Conservation (phyloP, 2,888 invertebrate genomes). For the Molorchus minor region DNA sequence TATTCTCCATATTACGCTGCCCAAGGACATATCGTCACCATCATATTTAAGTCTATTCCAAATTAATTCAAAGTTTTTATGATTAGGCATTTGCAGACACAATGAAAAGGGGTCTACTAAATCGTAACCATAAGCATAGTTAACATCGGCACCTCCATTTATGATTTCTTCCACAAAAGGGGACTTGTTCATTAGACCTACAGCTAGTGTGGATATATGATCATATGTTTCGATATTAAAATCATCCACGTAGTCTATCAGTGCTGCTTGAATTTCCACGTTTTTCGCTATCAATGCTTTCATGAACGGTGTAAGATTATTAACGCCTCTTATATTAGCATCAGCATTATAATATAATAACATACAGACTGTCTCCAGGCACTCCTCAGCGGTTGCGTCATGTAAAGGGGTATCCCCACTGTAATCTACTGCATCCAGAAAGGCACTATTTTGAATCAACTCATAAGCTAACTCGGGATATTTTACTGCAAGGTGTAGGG, state of each 20-base stretch:
- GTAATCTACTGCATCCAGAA: conserved; percentile 46
- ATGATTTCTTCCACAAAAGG: conserved; percentile 47
- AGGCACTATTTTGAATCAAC: conserved; percentile 48
- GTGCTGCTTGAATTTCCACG: conserved; percentile 40
- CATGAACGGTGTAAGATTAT: conserved; percentile 49
- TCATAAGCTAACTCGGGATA: conserved; percentile 39
- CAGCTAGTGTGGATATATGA: conserved; percentile 41
- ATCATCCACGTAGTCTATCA: conserved; percentile 48
- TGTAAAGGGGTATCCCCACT: conserved; percentile 49
- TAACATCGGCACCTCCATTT: conserved; percentile 47
- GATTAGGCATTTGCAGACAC: conserved; percentile 42
- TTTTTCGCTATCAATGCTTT: conserved; percentile 41
- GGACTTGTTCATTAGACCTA: conserved; percentile 42
- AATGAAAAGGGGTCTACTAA: conserved; percentile 38
- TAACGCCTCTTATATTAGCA: conserved; percentile 40
- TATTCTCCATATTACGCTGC: conserved; percentile 38
- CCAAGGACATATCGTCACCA: conserved; percentile 40
- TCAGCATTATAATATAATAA: conserved; percentile 52
- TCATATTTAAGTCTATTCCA: conserved; percentile 45
- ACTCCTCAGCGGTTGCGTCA: conserved; percentile 43
- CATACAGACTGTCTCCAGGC: conserved; percentile 48
- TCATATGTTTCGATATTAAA: conserved; percentile 46
- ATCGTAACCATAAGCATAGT: conserved; percentile 41
- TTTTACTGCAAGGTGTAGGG: conserved; percentile 47
- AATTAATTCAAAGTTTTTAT: conserved; percentile 42